Conservation (phyloP, 2,888 invertebrate genomes). For the Caenorhabditis macrosperma region DNA sequence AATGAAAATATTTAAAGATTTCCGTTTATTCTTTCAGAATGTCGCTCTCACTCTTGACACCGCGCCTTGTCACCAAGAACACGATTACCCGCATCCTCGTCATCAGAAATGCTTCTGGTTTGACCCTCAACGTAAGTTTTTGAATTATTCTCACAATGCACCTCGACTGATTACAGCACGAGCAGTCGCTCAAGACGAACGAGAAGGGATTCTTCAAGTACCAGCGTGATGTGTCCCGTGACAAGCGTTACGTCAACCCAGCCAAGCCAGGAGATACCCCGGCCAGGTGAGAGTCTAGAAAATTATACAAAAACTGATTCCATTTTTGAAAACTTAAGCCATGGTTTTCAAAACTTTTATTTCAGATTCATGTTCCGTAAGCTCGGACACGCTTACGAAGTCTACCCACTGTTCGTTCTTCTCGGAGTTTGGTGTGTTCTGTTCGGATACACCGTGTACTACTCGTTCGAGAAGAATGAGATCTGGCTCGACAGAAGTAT, state of each 20-base stretch:
- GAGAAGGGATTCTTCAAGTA: conserved; percentile 74
- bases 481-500: conserved; percentile 78
- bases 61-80: conserved; percentile 67
- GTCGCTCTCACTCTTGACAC: conserved; percentile 74
- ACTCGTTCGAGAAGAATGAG: conserved; percentile 75
- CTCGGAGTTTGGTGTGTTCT: conserved; percentile 71
- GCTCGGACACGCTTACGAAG: conserved; percentile 76
- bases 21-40: conserved; percentile 61
- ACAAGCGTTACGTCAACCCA: conserved; percentile 72
- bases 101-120: conserved; percentile 61
- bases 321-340: no score
- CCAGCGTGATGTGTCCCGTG: conserved; percentile 75
- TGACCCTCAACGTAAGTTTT: conserved; percentile 45
- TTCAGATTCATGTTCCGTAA: conserved; percentile 74
- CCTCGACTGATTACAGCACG: conserved; percentile 19
- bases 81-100: conserved; percentile 64
- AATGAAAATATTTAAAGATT: no score
- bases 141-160: not conserved
- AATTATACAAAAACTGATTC: not conserved
- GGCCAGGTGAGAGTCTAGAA: conserved; percentile 58
- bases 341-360: conserved; percentile 7
- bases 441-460: conserved; percentile 71
- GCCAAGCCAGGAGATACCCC: conserved; percentile 77
- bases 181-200: conserved; percentile 62
- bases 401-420: conserved; percentile 75